Evolutionary conservation across 2,113 vertebrate species (phyloP), one percentile per base, ranked within the genome.

Genomic region (Collichthys lucidus): DNA sequence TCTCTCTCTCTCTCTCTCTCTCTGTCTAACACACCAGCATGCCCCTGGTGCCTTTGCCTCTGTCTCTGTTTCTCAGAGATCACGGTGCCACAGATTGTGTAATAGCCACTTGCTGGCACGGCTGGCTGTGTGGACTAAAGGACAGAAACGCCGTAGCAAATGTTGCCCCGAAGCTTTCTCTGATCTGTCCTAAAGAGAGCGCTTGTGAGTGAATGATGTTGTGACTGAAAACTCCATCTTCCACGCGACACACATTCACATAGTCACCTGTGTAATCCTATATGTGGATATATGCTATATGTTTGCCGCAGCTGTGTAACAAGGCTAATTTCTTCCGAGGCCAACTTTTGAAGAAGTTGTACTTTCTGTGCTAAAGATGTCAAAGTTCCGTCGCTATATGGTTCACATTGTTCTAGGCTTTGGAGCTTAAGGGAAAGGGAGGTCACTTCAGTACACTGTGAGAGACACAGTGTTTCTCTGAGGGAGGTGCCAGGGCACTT

Each of bases 71-170:
- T 78, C 62, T 68, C 67, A 4, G 65, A 77, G 71, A 82, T 77
- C 77, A 79, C 0, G 47, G 69, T 31, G 79, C 79, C 47, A 77
- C 55, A 77, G 66, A 84, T 81, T 84, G 76, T 86, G 84, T 83
- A 88, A 91, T 76, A 61, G 87, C 31, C 77, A 71, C 80, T 92
- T 19, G 62, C 83, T 83, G 79, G 80, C 50, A 76, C 50, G n/a
- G 66, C 77, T 20, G 66, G 60, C n/a, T 44, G 42, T 6, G 19
- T 60, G 1, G 24, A 31, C 59, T 42, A 56, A 75, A 40, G 47
- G 46, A 73, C 11, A 26, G 57, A n/a, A 26, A 65, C 35, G 56
- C 74, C 4, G 24, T 73, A 60, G 78, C 78, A 60, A 87, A 80
- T 74, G 76, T 56, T 86, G 61, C 80, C 80, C 74, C 19, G 16